Conservation (phyloP, 2,888 invertebrate genomes). For the Drosophila stalkeri region DNA sequence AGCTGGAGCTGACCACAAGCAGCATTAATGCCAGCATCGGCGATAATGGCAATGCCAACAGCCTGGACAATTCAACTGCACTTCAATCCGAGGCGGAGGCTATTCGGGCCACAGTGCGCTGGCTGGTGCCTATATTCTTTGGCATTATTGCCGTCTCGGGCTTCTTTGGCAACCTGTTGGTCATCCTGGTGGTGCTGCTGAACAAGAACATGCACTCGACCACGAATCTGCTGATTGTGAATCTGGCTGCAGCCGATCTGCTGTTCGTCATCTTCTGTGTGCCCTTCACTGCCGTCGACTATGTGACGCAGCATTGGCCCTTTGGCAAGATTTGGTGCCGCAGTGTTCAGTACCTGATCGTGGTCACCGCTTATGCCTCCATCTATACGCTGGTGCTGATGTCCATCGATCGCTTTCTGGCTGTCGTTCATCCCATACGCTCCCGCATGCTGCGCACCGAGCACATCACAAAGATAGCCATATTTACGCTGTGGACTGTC, state of each 20-base stretch:
- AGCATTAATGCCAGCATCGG: neutral
- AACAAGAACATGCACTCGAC: conserved; percentile 97
- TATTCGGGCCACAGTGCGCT: conserved; percentile 78
- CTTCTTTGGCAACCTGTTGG: conserved; percentile 93
- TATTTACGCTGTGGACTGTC: conserved; percentile 91
- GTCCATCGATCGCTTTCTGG: conserved; percentile 96
- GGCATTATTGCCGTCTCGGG: conserved; percentile 94
- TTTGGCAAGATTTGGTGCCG: conserved; percentile 95
- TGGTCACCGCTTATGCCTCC: conserved; percentile 95
- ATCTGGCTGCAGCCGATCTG: conserved; percentile 94
- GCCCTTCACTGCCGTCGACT: conserved; percentile 96
- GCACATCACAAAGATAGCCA: conserved; percentile 91
- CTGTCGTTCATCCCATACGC: conserved; percentile 95
- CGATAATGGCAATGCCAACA: too few species aligned
- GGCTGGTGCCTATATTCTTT: conserved; percentile 92
- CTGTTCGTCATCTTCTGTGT: conserved; percentile 96
- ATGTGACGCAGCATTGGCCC: conserved; percentile 93
- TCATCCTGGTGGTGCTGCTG: conserved; percentile 93
- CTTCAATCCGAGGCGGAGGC: conserved; percentile 20
- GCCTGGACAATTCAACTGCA: conserved; percentile 19
- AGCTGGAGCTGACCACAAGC: conserved; percentile 1
- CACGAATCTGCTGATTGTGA: conserved; percentile 96
- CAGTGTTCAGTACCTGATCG: conserved; percentile 94
- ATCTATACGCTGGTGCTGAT: conserved; percentile 97
- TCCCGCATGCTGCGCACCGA: conserved; percentile 94